These are phyloP conservation scores for Pangasius mekongensis DNA, from an alignment of 2,797 vertebrate species.

Conservation along the genomic window DNA sequence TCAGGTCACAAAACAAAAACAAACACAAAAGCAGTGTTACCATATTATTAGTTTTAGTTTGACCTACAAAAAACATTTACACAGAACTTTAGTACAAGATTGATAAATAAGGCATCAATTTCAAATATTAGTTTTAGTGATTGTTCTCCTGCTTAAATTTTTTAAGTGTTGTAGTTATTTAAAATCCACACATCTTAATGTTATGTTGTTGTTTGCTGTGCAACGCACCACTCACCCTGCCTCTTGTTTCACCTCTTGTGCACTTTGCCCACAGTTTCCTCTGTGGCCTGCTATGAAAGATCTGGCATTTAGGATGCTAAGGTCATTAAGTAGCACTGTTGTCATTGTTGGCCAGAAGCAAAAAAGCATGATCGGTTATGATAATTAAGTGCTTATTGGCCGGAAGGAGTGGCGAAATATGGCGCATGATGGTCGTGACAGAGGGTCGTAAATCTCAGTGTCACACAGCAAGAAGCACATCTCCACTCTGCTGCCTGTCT, in stretches of 20 bases:
- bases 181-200: not conserved
- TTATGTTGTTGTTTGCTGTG: not conserved
- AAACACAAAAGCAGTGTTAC: not conserved
- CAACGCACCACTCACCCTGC: too few relatives aligned
- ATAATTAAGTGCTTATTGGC: constrained; percentile 79
- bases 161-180: not conserved
- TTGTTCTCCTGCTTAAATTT: not conserved
- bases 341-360: constrained; percentile 20
- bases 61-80: not conserved
- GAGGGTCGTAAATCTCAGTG: constrained; percentile 75
- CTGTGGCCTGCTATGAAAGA: not conserved
- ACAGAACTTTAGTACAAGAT: not conserved
- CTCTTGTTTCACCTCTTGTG: not conserved
- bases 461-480: constrained; percentile 74
- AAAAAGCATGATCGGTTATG: constrained; percentile 72
- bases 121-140: not conserved
- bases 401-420: constrained; percentile 71
- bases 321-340: constrained; percentile 53
- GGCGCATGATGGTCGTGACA: constrained; percentile 69
- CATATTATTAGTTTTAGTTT: not conserved
- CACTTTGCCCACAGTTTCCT: not conserved
- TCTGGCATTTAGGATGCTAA: constrained; percentile 50
- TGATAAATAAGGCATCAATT: not conserved
- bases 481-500: constrained; percentile 69
- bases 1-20: not conserved